Base-by-base conservation (phyloP, 1,140 invertebrate species). In the Caenorhabditis brenneri region DNA sequence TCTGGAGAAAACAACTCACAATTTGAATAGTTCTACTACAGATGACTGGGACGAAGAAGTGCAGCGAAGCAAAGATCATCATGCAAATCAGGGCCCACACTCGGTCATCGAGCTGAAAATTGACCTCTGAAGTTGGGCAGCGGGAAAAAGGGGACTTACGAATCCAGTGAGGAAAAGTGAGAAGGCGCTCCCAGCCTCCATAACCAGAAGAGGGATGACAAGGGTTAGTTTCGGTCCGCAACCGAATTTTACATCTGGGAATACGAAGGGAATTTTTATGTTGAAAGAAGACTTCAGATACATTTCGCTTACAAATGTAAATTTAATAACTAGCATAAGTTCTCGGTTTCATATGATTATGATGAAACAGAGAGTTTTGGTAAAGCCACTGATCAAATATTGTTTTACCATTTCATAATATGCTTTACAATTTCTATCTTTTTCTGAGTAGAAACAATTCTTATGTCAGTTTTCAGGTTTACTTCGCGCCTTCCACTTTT, bases 11-110 rank as follows among this genome's bases (percentile, higher is more conserved):
- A 33, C 5, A 16, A 22, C 60, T 84, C 24, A 85, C 84, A 53
- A 83, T 85, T 85, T 85, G 84, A 53, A 82, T 65, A 36, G 84
- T 82, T 82, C 81, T 46, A 29, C 81, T 65, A 24, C 58, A 82
- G 22, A 82, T 49, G 9, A 85, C 81, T 15, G 81, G 81, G n/a
- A 74, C 58, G 19, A 85, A 78, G 29, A 81, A 83, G n/a, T 85
- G 84, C 12, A 85, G 31, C 22, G 80, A 69, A 1, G 80, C 84
- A 22, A 85, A 81, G 24, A 55, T 83, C 27, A 85, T 36, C 81
- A 82, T 81, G 24, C 29, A 74, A 48, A 85, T 49, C 36, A 85
- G 22, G 16, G 81, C 22, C 31, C n/a, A 49, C 1, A 82, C 81
- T 16, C 81, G 55, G 19, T 65, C 55, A 29, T 85, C 84, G 9